Base-by-base conservation (phyloP, 1,140 invertebrate genomes). In the Cardiocondyla obscurior region DNA sequence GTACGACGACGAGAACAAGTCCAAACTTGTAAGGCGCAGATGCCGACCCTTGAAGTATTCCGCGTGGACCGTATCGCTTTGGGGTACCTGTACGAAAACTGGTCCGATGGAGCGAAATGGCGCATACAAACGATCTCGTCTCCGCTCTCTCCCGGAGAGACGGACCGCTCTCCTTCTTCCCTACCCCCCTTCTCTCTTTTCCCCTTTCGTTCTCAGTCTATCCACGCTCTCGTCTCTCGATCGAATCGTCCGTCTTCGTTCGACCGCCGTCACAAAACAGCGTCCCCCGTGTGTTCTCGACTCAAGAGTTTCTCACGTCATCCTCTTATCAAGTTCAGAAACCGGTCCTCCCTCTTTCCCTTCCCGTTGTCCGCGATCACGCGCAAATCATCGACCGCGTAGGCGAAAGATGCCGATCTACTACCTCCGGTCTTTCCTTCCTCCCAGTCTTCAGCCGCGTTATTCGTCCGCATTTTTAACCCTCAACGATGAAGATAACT, bases 301-400 rank as follows among this genome's bases (percentile, higher is more conserved):
- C 85, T 86, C 90, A 85, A 87, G 85, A 89, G 84, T 88, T 90
- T 91, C 90, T 91, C 90, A 90, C 88, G 90, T 91, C 88, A 90
- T 87, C 82, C 81, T 90, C 89, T 91, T 91, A 91, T 91, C 90
- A 84, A 86, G 69, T 88, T 81, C 67, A 87, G 36, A 84, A 84
- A 88, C 86, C 85, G 85, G 85, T 88, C 85, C 73, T 83, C 46
- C 36, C 42, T 58, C 25, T 60, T 42, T 39, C 51, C n/a, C 57
- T 39, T 44, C 36, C 33, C 30, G 49, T 77, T 65, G 55, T 69
- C 62, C 64, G 51, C 22, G 62, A 77, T 69, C 58, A 53, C 42
- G 28, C 57, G 73, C 42, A 64, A 76, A 76, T 64, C 73, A 64
- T 76, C 57, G 28, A 76, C 28, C 57, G 73, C 72, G 72, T 74